Evolutionary conservation across 2,113 vertebrate genomes (phyloP).

Genomic region (Dicrurus megarhynchus): DNA sequence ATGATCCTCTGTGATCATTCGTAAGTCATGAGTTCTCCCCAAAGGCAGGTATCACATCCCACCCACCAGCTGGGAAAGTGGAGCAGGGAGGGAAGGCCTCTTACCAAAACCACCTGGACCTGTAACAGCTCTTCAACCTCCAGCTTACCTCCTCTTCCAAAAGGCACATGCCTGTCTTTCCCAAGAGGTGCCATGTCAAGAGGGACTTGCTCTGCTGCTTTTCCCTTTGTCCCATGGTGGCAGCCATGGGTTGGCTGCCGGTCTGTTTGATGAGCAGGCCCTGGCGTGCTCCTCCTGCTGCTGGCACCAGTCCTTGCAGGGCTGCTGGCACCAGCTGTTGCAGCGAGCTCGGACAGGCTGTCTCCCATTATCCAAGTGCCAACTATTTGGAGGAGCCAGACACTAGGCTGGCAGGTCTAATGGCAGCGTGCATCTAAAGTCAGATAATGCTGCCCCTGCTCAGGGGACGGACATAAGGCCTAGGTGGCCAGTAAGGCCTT

Average conservation of each 20-base stretch:
- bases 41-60: neutral
- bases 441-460: neutral
- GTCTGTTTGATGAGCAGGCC: neutral
- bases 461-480: neutral
- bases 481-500: neutral
- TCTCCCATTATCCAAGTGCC: neutral
- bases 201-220: neutral
- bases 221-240: neutral
- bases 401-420: neutral
- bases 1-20: neutral
- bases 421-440: neutral
- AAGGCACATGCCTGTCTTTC: neutral
- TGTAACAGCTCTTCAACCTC: neutral
- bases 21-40: neutral
- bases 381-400: conserved; percentile 16
- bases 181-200: neutral
- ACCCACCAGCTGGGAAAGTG: neutral
- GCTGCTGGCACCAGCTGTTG: conserved; percentile 50
- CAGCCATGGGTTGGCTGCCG: neutral
- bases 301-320: neutral
- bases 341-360: neutral
- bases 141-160: neutral
- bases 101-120: neutral
- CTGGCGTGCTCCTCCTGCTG: neutral
- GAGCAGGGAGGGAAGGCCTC: neutral